Evolutionary conservation across 2,888 invertebrate species (phyloP).

Genomic region (Sclerodermus sp.): DNA sequence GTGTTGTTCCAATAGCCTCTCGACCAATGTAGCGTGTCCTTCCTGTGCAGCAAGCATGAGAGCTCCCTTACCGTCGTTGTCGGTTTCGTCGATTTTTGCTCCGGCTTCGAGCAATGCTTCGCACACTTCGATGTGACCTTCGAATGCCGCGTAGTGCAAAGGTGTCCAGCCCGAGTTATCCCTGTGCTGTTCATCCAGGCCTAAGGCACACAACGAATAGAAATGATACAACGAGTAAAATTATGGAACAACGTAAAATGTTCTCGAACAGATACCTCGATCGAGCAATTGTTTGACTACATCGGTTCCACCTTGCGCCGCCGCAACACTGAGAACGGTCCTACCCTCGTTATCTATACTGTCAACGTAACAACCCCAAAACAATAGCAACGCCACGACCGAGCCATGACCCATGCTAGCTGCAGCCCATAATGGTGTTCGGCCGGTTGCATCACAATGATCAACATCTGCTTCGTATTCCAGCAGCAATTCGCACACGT

Average conservation of each 20-base stretch:
- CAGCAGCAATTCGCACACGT: constrained; percentile 86
- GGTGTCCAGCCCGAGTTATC: constrained; percentile 98
- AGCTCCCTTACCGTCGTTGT: constrained; percentile 88
- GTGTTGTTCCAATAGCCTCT: constrained; percentile 72
- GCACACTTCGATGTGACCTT: constrained; percentile 84
- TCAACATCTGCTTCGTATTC: constrained; percentile 94
- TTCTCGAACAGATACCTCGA: too few species aligned
- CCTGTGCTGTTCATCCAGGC: constrained; percentile 81
- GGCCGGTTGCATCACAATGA: constrained; percentile 77
- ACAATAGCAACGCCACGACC: constrained; percentile 82
- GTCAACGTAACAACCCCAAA: constrained; percentile 96
- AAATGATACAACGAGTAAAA: constrained; percentile 3
- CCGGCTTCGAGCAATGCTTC: constrained; percentile 83
- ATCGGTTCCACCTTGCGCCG: constrained; percentile 84
- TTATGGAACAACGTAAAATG: not conserved
- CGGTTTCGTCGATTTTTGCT: constrained; percentile 84
- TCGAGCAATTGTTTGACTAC: constrained; percentile 88
- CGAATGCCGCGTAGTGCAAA: constrained; percentile 92
- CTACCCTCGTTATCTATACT: constrained; percentile 92
- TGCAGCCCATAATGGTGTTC: constrained; percentile 89
- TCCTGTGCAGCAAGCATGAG: constrained; percentile 88
- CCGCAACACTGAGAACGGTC: constrained; percentile 83
- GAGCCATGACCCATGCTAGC: constrained; percentile 90
- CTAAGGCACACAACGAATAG: too few species aligned
- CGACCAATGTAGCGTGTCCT: constrained; percentile 73